Evolutionary conservation across 2,888 invertebrate species (phyloP).

Genomic region (Caenorhabditis wallacei): DNA sequence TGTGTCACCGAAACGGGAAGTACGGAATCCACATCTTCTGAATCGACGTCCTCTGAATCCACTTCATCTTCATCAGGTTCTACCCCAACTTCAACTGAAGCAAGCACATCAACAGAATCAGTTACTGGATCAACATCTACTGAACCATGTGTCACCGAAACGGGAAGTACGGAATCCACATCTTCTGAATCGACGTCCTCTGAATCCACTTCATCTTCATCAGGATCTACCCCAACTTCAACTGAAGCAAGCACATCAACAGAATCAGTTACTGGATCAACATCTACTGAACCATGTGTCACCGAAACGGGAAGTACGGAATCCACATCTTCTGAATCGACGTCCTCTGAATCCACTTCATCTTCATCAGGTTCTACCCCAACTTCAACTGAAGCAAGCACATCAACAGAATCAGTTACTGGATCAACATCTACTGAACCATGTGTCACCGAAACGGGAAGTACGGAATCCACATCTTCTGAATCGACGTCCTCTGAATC

Average conservation of each 20-base stretch:
- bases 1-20: background rate
- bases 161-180: background rate
- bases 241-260: background rate
- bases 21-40: background rate
- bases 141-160: background rate
- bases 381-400: background rate
- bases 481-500: background rate
- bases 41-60: too few species aligned
- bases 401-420: background rate
- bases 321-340: background rate
- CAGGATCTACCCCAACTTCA: background rate
- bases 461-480: background rate
- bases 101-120: background rate
- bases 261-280: background rate
- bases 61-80: too few species aligned
- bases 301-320: background rate
- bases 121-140: background rate
- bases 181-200: background rate
- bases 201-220: background rate
- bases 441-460: background rate
- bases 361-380: background rate
- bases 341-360: background rate
- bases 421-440: background rate
- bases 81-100: background rate
- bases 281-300: background rate